These are phyloP conservation scores for Heteractis magnifica DNA, from an alignment of 92 coral and sea anemone species.

Conservation along the genomic window DNA sequence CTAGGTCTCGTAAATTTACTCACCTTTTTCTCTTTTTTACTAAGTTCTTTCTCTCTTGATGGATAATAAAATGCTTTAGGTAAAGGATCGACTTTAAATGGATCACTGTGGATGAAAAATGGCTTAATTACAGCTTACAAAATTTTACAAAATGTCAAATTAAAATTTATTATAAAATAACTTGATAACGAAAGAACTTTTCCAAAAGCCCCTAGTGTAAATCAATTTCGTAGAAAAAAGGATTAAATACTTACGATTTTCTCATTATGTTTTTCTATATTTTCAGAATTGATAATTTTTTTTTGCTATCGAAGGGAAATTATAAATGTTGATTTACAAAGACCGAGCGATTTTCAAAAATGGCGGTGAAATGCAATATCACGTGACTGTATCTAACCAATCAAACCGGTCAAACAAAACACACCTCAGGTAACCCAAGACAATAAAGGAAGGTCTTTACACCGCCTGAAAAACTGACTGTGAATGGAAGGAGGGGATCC, in stretches of 20 bases:
- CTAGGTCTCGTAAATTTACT: not conserved
- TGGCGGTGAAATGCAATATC: constrained; percentile 34
- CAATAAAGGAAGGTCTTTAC: not conserved
- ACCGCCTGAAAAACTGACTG: not conserved
- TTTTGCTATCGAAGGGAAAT: not conserved
- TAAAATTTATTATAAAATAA: not conserved
- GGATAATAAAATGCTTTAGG: constrained; percentile 93
- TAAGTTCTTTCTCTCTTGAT: constrained; percentile 67
- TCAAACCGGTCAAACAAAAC: not conserved
- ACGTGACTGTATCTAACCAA: constrained; percentile 40
- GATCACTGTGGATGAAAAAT: constrained; percentile 50
- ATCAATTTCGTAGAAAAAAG: not conserved
- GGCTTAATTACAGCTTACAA: not conserved
- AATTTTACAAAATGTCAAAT: too few species aligned
- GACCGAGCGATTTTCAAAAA: constrained; percentile 36
- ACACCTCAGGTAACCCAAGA: constrained; percentile 32
- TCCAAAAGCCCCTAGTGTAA: not conserved
- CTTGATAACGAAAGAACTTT: not conserved
- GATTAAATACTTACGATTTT: constrained; percentile 8
- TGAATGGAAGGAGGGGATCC: too few species aligned
- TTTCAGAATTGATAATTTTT: not conserved
- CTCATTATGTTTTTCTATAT: not conserved
- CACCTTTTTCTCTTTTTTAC: constrained; percentile 79
- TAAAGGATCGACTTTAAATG: constrained; percentile 84
- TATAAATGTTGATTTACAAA: not conserved